Evolutionary conservation across 2,797 vertebrate species (phyloP).

Genomic region (Lithobates sylvaticus): DNA sequence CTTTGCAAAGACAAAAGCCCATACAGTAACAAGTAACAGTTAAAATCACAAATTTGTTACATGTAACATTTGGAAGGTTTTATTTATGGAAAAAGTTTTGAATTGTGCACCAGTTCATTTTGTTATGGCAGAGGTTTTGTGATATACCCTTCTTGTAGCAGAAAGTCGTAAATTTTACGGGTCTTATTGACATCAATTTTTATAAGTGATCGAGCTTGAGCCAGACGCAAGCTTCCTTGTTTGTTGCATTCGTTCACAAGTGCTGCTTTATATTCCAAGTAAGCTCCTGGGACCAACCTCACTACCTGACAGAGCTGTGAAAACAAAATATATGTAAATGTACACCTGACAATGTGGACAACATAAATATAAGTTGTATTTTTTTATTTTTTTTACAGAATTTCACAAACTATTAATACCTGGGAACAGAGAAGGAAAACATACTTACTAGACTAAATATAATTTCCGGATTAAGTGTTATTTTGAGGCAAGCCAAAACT

Average conservation of each 20-base stretch:
- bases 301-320: constrained; percentile 96
- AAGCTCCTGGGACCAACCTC: constrained; percentile 95
- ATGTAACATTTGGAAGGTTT: neutral
- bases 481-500: too few species aligned
- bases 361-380: neutral
- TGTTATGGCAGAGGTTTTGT: constrained; percentile 81
- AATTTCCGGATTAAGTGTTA: too few species aligned
- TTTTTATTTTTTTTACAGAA: too few species aligned
- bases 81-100: neutral
- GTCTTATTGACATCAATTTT: constrained; percentile 99
- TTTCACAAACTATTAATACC: neutral
- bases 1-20: neutral
- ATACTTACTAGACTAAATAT: too few species aligned
- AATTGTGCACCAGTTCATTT: neutral
- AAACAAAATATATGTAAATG: constrained; percentile 64
- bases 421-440: too few species aligned
- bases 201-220: constrained; percentile 95
- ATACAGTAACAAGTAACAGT: neutral
- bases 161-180: constrained; percentile 98
- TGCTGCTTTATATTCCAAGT: constrained; percentile 97
- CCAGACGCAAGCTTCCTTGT: constrained; percentile 93
- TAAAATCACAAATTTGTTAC: neutral
- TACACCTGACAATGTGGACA: neutral
- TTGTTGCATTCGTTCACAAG: constrained; percentile 93
- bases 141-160: constrained; percentile 96